phyloP scores from a whole-genome alignment of 2,888 invertebrate species.

The Amitus sp. region DNA sequence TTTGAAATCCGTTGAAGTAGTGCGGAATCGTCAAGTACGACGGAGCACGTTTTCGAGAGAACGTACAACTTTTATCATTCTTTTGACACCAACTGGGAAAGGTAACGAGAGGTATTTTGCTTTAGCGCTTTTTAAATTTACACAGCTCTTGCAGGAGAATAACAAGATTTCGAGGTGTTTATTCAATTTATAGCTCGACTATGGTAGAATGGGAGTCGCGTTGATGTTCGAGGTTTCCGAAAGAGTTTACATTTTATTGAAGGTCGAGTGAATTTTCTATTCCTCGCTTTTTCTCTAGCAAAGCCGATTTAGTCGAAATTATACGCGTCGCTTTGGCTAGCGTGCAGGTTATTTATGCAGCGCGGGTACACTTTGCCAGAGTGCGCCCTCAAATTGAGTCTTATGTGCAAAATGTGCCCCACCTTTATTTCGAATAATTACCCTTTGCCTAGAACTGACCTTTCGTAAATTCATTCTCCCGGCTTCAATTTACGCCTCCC shows the following conservation, averaged over 20 bases:
- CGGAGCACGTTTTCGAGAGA: conserved; percentile 32
- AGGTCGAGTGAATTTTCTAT: too few species aligned
- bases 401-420: too few species aligned
- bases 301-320: neutral
- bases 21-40: conserved; percentile 32
- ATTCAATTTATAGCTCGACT: conserved; percentile 35
- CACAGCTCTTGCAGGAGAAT: conserved; percentile 26
- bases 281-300: neutral
- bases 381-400: neutral
- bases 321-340: neutral
- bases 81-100: conserved; percentile 25
- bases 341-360: neutral
- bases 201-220: conserved; percentile 13
- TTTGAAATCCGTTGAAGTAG: conserved; percentile 24
- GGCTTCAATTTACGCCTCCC: neutral
- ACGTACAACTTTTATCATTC: conserved; percentile 36
- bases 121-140: conserved; percentile 35
- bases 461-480: neutral
- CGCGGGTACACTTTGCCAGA: neutral
- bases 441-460: conserved; percentile 1
- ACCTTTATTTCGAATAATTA: neutral
- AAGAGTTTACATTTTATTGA: too few species aligned
- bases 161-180: conserved; percentile 30
- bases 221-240: too few species aligned
- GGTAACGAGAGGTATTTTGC: conserved; percentile 35